Base-by-base conservation (phyloP, 92 coral and sea anemone genomes). In the Plumapathes pennacea region DNA sequence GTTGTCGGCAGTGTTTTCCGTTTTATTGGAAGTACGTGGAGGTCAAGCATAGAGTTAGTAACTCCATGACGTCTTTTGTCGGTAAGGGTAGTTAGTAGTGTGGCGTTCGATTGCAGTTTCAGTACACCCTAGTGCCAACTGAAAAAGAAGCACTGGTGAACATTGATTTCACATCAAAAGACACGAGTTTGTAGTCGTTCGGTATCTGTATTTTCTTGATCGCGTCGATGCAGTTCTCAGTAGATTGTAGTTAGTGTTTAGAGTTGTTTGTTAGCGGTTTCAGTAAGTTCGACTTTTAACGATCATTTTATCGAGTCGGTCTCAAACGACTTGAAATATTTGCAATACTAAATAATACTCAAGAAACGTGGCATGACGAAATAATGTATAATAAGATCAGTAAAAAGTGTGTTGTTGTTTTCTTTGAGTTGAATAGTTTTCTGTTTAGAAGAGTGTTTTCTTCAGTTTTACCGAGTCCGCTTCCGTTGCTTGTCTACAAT, bases 91-190 rank as follows among this genome's bases (percentile, higher is more conserved):
- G 48, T 49, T 18, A 46, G 32, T 32, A 29, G 3, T 54, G 25
- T 38, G 41, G 50, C 39, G 32, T 51, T 70, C 27, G 21, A 63
- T 10, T 38, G 54, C 29, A 4, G 63, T 22, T 38, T 52, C 32
- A 32, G 76, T 76, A 56, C 70, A 67, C 52, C 67, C 76, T 18
- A 64, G 32, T 47, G 76, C 68, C 40, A 66, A 54, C 46, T 65
- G 60, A 6, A 75, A 32, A 46, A 44, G 67, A 29, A 75, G n/a
- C 36, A 25, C 69, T 74, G 50, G 74, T 64, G 38, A 72, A 72
- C 57, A 74, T 54, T 23, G 81, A 74, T 50, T 50, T 74, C 10
- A 74, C 81, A 74, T 74, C 74, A 74, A 74, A 74, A 64, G 74
- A 64, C 57, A 74, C 82, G 3, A 74, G 74, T 53, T 43, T 64